phyloP scores from a whole-genome alignment of 2,888 invertebrate species.

The Priocnemis perturbator region DNA sequence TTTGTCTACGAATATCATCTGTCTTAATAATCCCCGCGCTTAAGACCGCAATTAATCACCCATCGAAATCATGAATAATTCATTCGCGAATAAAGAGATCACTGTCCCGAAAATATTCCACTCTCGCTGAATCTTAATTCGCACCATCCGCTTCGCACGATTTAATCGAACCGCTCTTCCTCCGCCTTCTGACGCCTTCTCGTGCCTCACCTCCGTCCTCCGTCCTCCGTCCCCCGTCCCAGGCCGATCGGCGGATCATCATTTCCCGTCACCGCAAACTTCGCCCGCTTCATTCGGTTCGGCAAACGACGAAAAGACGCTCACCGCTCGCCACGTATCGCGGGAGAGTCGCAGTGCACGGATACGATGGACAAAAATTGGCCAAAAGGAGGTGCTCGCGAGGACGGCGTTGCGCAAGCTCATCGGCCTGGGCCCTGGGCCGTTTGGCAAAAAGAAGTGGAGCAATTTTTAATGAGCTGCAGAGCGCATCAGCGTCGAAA shows the following conservation, averaged over 20 bases:
- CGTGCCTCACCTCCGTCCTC: not conserved
- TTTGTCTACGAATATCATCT: constrained; percentile 33
- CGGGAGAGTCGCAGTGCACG: too few relatives aligned
- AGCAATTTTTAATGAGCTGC: not conserved
- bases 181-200: not conserved
- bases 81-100: constrained; percentile 39
- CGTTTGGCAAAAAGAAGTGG: constrained; percentile 6
- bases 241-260: constrained; percentile 42
- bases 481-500: not conserved
- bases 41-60: constrained; percentile 56
- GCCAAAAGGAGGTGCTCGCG: not conserved
- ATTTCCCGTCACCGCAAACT: constrained; percentile 22
- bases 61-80: constrained; percentile 57
- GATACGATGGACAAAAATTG: too few relatives aligned
- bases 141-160: constrained; percentile 42
- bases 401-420: not conserved
- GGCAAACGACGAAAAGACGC: constrained; percentile 39
- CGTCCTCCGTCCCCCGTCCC: constrained; percentile 9
- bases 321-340: too few relatives aligned
- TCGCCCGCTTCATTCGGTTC: constrained; percentile 44
- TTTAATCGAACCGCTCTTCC: constrained; percentile 44
- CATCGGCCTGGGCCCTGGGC: not conserved
- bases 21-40: constrained; percentile 57
- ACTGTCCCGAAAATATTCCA: constrained; percentile 50
- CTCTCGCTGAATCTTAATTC: constrained; percentile 53